A percentile compares a stretch with the other conserved stretches of the same genome.
Evolutionary conservation across 2,113 vertebrate genomes (phyloP).

Genomic region (Vidua macroura): DNA sequence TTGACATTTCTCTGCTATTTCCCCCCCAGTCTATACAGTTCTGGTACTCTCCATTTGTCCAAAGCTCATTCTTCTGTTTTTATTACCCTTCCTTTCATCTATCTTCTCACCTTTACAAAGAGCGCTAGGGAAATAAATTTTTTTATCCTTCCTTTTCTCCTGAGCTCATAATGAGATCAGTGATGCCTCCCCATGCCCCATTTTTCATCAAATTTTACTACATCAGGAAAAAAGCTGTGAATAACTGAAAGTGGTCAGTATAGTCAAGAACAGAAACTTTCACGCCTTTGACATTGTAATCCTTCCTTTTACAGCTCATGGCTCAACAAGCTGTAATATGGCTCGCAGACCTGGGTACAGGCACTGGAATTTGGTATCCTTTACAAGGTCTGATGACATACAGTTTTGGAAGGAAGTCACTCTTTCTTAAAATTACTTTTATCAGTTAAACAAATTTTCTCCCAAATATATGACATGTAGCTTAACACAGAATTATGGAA

Average conservation of each 20-base stretch:
- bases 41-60: not conserved
- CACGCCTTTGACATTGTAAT: constrained; percentile 10
- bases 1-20: not conserved
- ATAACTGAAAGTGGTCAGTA: not conserved
- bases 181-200: accelerated
- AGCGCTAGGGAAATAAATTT: not conserved
- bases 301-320: not conserved
- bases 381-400: not conserved
- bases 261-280: not conserved
- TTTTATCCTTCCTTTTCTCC: not conserved
- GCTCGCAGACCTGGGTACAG: not conserved
- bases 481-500: not conserved
- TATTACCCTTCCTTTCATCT: constrained; percentile 3
- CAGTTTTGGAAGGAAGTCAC: not conserved
- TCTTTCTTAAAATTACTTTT: not conserved
- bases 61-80: not conserved
- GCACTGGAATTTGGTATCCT: not conserved
- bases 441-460: not conserved
- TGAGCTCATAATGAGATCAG: constrained; percentile 9
- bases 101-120: constrained; percentile 13
- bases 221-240: constrained; percentile 1
- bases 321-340: not conserved
- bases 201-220: constrained; percentile 17
- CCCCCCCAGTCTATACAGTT: not conserved
- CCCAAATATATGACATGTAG: not conserved